These are phyloP conservation scores for Nowickia ferox DNA, from an alignment of 2,888 invertebrate genomes.

Conservation along the genomic window DNA sequence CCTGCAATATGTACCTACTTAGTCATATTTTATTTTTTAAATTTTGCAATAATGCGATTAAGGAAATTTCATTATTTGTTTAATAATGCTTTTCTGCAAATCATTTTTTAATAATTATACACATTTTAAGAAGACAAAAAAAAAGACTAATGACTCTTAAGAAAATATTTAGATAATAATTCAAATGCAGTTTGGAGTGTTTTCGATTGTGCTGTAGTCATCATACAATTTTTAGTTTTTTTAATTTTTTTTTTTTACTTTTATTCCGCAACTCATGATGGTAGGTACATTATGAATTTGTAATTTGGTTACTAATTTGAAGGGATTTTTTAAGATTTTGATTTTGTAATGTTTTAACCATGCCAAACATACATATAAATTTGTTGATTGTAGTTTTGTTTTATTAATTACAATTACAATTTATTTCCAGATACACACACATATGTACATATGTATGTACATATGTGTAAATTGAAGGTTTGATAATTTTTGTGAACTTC, in stretches of 20 bases:
- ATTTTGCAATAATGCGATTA: slow-evolving; percentile 62
- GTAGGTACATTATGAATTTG: slow-evolving; percentile 63
- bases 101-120: slow-evolving; percentile 68
- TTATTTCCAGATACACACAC: no score
- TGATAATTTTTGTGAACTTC: no score
- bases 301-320: slow-evolving; percentile 68
- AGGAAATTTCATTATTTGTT: slow-evolving; percentile 35
- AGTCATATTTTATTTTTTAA: slow-evolving; percentile 33
- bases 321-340: slow-evolving; percentile 51
- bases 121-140: slow-evolving; percentile 51
- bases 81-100: slow-evolving; percentile 60
- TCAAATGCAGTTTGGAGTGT: slow-evolving; percentile 45
- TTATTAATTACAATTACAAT: neutral
- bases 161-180: slow-evolving; percentile 49
- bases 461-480: no score
- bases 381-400: slow-evolving; percentile 20
- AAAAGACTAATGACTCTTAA: slow-evolving; percentile 61
- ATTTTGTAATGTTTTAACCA: slow-evolving; percentile 24
- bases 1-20: no score
- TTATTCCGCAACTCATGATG: slow-evolving; percentile 66
- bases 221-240: neutral
- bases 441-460: no score
- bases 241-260: neutral
- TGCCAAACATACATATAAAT: slow-evolving; percentile 18
- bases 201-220: slow-evolving; percentile 29